Evolutionary conservation across 2,888 invertebrate species (phyloP).

Genomic region (Carterocephalus palaemon): DNA sequence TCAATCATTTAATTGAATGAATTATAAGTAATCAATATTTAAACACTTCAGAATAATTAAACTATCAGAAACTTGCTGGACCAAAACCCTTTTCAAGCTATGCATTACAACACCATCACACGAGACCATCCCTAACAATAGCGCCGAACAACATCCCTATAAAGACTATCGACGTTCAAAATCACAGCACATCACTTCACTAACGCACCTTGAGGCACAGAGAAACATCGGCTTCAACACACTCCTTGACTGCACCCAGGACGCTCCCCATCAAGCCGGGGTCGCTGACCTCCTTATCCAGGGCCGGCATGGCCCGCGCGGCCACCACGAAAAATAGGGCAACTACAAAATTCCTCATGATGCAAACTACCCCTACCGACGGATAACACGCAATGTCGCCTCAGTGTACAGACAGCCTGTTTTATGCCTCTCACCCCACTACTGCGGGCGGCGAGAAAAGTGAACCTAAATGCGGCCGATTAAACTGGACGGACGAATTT

Average conservation of each 20-base stretch:
- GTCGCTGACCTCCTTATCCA: conserved; percentile 76
- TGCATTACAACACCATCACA: too few species aligned
- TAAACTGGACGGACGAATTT: conserved; percentile 64
- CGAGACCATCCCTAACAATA: too few species aligned
- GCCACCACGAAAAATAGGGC: conserved; percentile 74
- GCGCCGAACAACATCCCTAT: conserved; percentile 16
- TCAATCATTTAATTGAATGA: too few species aligned
- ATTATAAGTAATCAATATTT: too few species aligned
- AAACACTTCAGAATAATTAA: too few species aligned
- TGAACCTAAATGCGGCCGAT: conserved; percentile 67
- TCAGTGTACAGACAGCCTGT: conserved; percentile 61
- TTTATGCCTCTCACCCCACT: conserved; percentile 75
- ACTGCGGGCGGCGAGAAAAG: conserved; percentile 59
- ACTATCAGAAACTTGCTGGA: too few species aligned
- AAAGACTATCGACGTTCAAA: conserved; percentile 19
- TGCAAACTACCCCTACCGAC: conserved; percentile 62
- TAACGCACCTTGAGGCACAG: conserved; percentile 84
- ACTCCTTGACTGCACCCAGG: conserved; percentile 83
- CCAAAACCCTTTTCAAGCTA: too few species aligned
- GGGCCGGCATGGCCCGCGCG: conserved; percentile 70
- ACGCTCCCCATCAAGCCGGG: conserved; percentile 66
- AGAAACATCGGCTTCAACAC: conserved; percentile 83
- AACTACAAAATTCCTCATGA: conserved; percentile 69
- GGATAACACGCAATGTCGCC: conserved; percentile 70
- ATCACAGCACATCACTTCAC: conserved; percentile 37